Base-by-base conservation (phyloP, 2,888 invertebrate species). In the Ectobius pallidus region DNA sequence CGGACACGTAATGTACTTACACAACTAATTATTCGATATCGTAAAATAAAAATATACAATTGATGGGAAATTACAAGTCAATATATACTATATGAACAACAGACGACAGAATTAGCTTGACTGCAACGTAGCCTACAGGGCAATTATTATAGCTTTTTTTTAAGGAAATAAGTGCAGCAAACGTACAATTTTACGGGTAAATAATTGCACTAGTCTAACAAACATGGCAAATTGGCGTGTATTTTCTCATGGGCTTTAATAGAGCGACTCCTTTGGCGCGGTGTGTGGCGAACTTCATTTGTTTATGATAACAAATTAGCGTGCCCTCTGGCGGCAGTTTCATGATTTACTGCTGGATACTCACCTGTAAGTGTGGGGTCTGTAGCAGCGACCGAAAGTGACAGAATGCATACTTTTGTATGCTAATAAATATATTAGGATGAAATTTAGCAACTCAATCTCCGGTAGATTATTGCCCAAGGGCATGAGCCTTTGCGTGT, bases 271-370 rank as follows among this genome's bases (percentile, higher is more conserved):
- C n/a, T n/a, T n/a, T n/a, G n/a, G n/a, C n/a, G n/a, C n/a, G 46
- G 65, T 65, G 65, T 65, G 65, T 46, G 65, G 65, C 30, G 27
- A 46, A n/a, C 27, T 65, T 46, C 65, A 46, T 65, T 46, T 46
- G 65, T 65, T 65, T 39, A 65, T 46, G 25, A 65, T 46, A 65
- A 65, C 65, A 65, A 65, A 65, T 65, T 65, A 46, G 65, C 18
- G 65, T 65, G 65, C 65, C 65, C 65, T 46, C 65, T 42, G 18
- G 65, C 44, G 30, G 27, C 3, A 3, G 1, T 65, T 25, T 42
- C 16, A 46, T 46, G 46, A 65, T 65, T 44, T 46, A 65, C 65
- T n/a, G n/a, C 27, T 3, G 27, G 9, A 25, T 22, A 46, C 46
- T 3, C 18, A 46, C 11, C n/a, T 1, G 25, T 9, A 42, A 42